A percentile compares a stretch with the other conserved stretches of the same genome.
These are phyloP conservation scores for Ibidorhyncha struthersii DNA, from an alignment of 2,113 vertebrate genomes.

Conservation along the genomic window DNA sequence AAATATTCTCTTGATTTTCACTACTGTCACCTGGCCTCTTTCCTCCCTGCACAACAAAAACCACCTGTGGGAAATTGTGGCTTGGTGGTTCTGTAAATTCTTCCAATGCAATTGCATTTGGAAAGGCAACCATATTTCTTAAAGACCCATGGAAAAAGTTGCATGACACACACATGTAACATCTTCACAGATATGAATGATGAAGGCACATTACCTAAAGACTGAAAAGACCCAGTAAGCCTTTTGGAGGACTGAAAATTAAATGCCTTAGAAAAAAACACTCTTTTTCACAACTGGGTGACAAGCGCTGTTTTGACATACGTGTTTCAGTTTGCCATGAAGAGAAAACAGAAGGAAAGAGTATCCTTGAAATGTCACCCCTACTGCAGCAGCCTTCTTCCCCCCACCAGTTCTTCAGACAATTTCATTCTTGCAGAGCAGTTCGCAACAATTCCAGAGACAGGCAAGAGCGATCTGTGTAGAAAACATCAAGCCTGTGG, in stretches of 20 bases:
- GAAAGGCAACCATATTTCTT: neutral
- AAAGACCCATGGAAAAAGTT: neutral
- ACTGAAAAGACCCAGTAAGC: neutral
- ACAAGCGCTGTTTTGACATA: neutral
- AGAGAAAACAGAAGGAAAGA: neutral
- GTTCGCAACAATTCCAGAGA: neutral
- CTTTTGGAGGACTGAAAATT: neutral
- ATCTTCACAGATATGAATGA: neutral
- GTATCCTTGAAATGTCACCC: neutral
- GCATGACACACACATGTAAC: neutral
- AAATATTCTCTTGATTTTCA: constrained; percentile 8
- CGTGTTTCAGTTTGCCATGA: neutral
- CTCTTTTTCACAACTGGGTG: neutral
- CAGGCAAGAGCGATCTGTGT: neutral
- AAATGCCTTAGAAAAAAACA: neutral
- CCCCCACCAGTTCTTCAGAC: neutral
- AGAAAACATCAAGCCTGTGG: neutral
- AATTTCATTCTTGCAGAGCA: neutral
- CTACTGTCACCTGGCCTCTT: constrained; percentile 2
- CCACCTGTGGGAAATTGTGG: neutral
- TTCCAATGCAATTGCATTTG: neutral
- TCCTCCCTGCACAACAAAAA: neutral
- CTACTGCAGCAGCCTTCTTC: neutral
- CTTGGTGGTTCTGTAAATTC: neutral
- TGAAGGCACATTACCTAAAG: neutral